These are phyloP conservation scores for Latrodectus hesperus DNA, from an alignment of 2,888 invertebrate genomes.

Conservation along the genomic window DNA sequence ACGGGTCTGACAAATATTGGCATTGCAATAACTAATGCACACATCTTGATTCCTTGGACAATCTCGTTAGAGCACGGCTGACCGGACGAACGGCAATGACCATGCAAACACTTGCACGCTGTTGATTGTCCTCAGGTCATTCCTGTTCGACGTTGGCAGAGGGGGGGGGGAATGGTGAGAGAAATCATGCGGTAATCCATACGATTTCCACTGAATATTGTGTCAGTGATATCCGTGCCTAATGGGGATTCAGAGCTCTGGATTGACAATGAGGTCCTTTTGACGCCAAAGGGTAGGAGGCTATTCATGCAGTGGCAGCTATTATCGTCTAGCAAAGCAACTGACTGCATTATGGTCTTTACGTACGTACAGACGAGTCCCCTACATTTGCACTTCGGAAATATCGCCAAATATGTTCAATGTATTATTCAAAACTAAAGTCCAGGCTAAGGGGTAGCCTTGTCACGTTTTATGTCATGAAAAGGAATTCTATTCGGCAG, in stretches of 20 bases:
- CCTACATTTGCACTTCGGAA: conserved; percentile 50
- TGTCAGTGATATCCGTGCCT: conserved; percentile 18
- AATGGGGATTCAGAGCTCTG: conserved; percentile 24
- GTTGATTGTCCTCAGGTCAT: conserved; percentile 47
- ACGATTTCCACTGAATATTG: conserved; percentile 31
- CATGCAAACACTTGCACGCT: conserved; percentile 57
- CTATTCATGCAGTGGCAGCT: conserved; percentile 30
- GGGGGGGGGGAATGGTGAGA: conserved; percentile 5
- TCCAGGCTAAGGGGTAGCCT: conserved; percentile 35
- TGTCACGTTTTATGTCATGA: conserved; percentile 53
- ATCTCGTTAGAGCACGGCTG: conserved; percentile 12
- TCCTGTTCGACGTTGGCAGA: conserved; percentile 4
- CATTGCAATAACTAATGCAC: conserved; percentile 57
- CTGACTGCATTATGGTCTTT: conserved; percentile 33
- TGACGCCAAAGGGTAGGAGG: conserved; percentile 44
- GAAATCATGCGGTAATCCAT: conserved; percentile 41
- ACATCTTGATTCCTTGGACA: conserved; percentile 60
- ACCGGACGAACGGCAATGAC: conserved; percentile 45
- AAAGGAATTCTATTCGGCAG: conserved; percentile 54
- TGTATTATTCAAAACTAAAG: conserved; percentile 53
- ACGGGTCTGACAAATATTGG: conserved; percentile 27
- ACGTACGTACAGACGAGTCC: conserved; percentile 11
- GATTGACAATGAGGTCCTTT: conserved; percentile 42
- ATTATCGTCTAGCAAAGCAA: conserved; percentile 33
- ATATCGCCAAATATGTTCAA: conserved; percentile 24